Evolutionary conservation across 2,888 invertebrate genomes (phyloP), one percentile per base, ranked within the genome.

Genomic region (Callinectes sapidus): DNA sequence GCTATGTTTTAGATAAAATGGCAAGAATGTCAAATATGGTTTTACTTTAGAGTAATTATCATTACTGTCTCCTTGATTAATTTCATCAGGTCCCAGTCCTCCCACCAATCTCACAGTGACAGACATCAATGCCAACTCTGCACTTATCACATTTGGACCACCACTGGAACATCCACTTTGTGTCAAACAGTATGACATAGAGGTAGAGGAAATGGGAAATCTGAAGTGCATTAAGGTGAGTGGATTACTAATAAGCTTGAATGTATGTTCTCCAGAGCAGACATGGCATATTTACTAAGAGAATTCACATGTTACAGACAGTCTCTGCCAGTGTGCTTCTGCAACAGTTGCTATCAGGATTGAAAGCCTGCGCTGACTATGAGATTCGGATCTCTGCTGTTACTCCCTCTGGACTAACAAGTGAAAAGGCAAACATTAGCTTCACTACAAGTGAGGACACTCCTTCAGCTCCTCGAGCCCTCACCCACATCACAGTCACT

Each of bases 391-490:
- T 90, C 13, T 66, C 71, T 32, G 92, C 87, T 16, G 87, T 87
- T 8, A 92, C 92, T 10, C 23, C 54, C 35, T 90, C 90, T 35
- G 92, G 92, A 23, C 86, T 28, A 39, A n/a, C 18, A 23, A 92
- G 92, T 32, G 54, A 39, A 0, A 66, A 71, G 3, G 90, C 77
- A 16, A 23, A 28, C 55, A 1, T 5, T n/a, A 90, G 54, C 32
- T 92, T 92, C 85, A 92, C 87, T 16, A 90, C 92, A 35, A 55
- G 18, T 10, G 92, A 90, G 39, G 92, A 86, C 32, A 87, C 71
- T 10, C 90, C 92, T 54, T 92, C 92, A 18, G 90, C 87, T 13
- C 92, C 92, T 14, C 90, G 87, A 23, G 90, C 23, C 28, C 35
- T 92, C 55, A 61, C 61, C 18, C 55, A 85, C 42, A 48, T 48